These are phyloP conservation scores for Zaprionus lachaisei DNA, from an alignment of 1,140 invertebrate species.

Conservation along the genomic window DNA sequence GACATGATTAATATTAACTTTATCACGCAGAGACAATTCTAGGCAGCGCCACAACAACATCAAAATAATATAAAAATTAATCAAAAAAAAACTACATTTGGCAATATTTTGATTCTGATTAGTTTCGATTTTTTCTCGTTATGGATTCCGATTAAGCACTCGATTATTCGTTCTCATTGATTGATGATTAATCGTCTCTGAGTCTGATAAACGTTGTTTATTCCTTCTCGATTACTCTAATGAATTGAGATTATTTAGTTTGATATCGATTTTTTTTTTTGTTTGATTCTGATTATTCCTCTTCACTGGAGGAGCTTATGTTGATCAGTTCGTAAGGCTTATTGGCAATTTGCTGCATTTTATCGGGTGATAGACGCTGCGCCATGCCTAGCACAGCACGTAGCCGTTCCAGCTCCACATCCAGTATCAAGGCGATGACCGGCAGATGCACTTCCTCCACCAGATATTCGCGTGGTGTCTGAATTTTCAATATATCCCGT, in stretches of 20 bases:
- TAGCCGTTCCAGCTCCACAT: conserved; percentile 50
- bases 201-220: too few relatives aligned
- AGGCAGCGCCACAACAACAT: conserved; percentile 13
- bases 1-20: conserved; percentile 17
- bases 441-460: conserved; percentile 60
- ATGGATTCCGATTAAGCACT: too few relatives aligned
- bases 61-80: conserved; percentile 50
- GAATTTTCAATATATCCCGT: conserved; percentile 36
- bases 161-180: too few relatives aligned
- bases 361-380: conserved; percentile 42
- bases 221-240: too few relatives aligned
- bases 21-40: conserved; percentile 18
- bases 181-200: too few relatives aligned
- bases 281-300: neutral
- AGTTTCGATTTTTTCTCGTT: neutral
- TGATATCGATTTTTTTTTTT: too few relatives aligned
- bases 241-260: too few relatives aligned
- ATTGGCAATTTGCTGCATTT: conserved; percentile 32
- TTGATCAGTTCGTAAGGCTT: conserved; percentile 4
- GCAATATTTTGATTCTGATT: conserved; percentile 13
- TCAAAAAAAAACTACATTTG: conserved; percentile 18
- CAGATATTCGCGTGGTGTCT: conserved; percentile 38
- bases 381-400: conserved; percentile 48
- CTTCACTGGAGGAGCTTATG: conserved; percentile 22
- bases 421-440: conserved; percentile 55